Evolutionary conservation across 2,797 vertebrate species (phyloP), one percentile per base, ranked within the genome.

Genomic region (Erethizon dorsatum): DNA sequence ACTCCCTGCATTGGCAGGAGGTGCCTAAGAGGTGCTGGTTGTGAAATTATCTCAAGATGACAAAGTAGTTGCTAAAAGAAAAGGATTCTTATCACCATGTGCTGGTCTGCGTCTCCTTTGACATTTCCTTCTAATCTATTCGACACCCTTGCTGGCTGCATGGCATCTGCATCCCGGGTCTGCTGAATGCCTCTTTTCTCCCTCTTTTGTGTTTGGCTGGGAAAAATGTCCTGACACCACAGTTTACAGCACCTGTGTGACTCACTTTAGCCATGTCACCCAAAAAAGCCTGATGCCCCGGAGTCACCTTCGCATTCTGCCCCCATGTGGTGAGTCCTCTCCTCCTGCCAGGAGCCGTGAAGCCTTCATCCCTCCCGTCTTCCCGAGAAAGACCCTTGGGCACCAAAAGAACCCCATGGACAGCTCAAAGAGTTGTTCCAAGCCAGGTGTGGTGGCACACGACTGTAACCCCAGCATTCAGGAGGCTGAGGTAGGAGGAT

Each of bases 41-140:
- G 1, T 33, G 28, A 47, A 54, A 67, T 59, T 45, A n/a, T 61
- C 22, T 37, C 2, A 24, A 85, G 7, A 17, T 0, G 4, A 50
- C 10, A 14, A 1, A 18, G 50, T 7, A 14, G 33, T 41, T 41
- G 37, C 69, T 26, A 1, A 26, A 63, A 69, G 50, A 69, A 56
- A 73, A 41, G 13, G 9, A 0, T 12, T 65, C 71, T 84, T 31
- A n/a, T 47, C 86, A 6, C 33, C 0, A 0, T 0, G 3, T n/a
- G 28, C 59, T 13, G 5, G 59, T 20, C 82, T 7, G 4, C 0
- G 1, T 37, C 77, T 4, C 47, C 57, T 1, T 0, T 80, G 84
- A 78, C n/a, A 63, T 41, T 20, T 13, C 2, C n/a, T 33, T 41
- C 18, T 6, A 41, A 78, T 54, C 77, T 26, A 4, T 33, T 24